phyloP scores from a whole-genome alignment of 2,113 vertebrate species.

The Saccopteryx bilineata region DNA sequence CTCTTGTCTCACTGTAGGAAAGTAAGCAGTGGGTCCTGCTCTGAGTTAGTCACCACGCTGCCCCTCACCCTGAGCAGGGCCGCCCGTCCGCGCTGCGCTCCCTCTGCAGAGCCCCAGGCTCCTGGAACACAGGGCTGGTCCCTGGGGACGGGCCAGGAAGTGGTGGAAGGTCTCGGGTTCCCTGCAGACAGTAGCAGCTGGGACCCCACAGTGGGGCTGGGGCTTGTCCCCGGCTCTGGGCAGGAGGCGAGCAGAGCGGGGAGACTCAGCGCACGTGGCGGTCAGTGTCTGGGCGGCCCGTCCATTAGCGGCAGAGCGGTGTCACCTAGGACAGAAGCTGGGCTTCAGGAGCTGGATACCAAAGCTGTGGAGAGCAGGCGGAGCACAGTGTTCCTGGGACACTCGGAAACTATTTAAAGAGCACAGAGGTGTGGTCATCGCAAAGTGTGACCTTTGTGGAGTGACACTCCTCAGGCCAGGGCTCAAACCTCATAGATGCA shows the following conservation, averaged over 20 bases:
- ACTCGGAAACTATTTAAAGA: constrained; percentile 32
- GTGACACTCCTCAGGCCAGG: not conserved
- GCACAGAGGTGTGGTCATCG: not conserved
- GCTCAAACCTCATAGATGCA: not conserved
- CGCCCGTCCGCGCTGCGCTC: accelerated
- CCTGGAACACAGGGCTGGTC: accelerated
- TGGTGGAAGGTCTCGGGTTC: too few species aligned
- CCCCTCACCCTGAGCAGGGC: too few species aligned
- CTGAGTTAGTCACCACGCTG: accelerated
- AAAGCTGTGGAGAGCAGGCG: not conserved
- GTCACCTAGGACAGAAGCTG: accelerated
- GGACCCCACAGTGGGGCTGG: not conserved
- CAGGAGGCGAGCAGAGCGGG: not conserved
- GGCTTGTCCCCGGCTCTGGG: not conserved
- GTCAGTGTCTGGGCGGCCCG: accelerated
- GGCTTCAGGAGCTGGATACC: not conserved
- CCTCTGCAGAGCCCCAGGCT: accelerated
- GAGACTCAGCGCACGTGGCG: accelerated
- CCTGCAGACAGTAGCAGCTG: not conserved
- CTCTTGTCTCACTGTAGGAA: not conserved
- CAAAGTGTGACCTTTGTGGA: not conserved
- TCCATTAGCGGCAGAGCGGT: accelerated
- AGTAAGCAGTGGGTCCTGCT: not conserved
- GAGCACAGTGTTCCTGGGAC: not conserved
- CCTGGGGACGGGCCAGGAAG: not conserved